Percentiles rank a stretch among this genome's conserved stretches.
Evolutionary conservation across 92 coral and sea anemone genomes (phyloP).

Genomic region (Blastomussa wellsi): DNA sequence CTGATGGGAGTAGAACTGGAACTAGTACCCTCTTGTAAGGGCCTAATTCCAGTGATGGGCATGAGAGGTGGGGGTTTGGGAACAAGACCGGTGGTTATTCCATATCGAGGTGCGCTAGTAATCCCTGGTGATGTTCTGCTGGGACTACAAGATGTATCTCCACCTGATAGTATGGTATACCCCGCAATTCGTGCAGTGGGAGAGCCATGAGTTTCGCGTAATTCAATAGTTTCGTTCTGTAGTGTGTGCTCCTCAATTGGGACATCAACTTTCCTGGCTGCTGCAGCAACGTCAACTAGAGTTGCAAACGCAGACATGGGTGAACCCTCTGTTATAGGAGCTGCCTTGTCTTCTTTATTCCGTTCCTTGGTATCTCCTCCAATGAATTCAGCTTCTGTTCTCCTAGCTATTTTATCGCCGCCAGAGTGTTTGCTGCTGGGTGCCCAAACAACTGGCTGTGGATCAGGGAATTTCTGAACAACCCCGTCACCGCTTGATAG

Average conservation of each 20-base stretch:
- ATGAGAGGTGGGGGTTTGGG: constrained; percentile 96
- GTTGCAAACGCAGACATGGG: constrained; percentile 68
- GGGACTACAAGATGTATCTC: constrained; percentile 33
- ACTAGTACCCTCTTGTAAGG: constrained; percentile 31
- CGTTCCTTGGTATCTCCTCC: constrained; percentile 5
- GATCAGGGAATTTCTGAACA: constrained; percentile 54
- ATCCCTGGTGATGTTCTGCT: constrained; percentile 37
- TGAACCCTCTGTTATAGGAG: not conserved
- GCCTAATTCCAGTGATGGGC: constrained; percentile 86
- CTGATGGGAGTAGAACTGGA: constrained; percentile 35
- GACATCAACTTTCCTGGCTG: constrained; percentile 74
- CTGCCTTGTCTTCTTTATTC: constrained; percentile 22
- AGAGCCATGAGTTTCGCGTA: not conserved
- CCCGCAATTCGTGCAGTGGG: not conserved
- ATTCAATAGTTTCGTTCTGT: not conserved
- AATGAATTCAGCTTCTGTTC: not conserved
- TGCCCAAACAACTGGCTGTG: constrained; percentile 40
- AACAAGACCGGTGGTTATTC: constrained; percentile 89
- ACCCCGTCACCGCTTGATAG: constrained; percentile 32
- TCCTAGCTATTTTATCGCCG: constrained; percentile 7
- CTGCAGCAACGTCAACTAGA: constrained; percentile 78
- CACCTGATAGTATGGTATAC: constrained; percentile 12
- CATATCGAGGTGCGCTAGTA: constrained; percentile 73
- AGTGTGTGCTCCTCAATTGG: constrained; percentile 16
- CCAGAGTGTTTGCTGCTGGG: constrained; percentile 7